Evolutionary conservation across 2,113 vertebrate species (phyloP).

Genomic region (Balaeniceps rex): DNA sequence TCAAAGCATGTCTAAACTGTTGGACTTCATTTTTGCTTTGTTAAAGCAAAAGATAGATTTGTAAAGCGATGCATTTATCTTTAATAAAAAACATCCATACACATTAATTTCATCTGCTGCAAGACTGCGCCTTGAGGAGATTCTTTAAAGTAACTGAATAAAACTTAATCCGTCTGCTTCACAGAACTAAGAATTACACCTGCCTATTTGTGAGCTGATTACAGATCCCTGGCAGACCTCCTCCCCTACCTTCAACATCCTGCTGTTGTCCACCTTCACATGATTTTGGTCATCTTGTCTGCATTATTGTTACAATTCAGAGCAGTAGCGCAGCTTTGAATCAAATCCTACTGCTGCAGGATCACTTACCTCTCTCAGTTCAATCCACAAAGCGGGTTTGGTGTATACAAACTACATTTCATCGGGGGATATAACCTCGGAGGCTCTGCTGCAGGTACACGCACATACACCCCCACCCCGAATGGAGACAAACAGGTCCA

Average conservation of each 20-base stretch:
- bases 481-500: background rate
- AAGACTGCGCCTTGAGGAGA: background rate
- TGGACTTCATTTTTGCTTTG: background rate
- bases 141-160: background rate
- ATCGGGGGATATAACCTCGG: background rate
- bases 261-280: background rate
- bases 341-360: background rate
- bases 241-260: background rate
- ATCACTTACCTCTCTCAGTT: background rate
- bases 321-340: background rate
- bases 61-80: background rate
- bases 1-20: background rate
- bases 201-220: background rate
- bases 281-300: background rate
- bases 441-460: background rate
- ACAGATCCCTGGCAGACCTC: background rate
- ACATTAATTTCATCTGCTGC: background rate
- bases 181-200: background rate
- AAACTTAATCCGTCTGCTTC: background rate
- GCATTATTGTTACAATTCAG: background rate
- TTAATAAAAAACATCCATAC: background rate
- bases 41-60: background rate
- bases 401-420: background rate
- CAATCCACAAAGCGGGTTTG: background rate
- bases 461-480: fast-evolving